Conservation (phyloP, 2,888 invertebrate species). For the Girardia tigrina region DNA sequence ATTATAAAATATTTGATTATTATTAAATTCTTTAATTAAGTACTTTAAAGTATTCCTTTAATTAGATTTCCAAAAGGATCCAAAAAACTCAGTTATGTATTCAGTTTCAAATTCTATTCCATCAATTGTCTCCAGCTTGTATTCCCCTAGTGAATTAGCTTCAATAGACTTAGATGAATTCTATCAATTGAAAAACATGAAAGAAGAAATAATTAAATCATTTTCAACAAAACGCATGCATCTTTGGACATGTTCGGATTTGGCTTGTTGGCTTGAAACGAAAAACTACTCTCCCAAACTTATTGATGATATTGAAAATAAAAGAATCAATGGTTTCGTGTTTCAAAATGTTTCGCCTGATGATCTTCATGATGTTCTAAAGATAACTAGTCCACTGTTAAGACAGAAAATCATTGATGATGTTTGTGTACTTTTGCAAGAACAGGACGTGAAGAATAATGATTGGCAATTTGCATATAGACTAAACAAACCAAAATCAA, state of each 20-base stretch:
- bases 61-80: background rate
- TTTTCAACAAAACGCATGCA: background rate
- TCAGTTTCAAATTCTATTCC: slow-evolving; percentile 3
- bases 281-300: background rate
- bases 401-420: slow-evolving; percentile 12
- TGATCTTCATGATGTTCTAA: background rate
- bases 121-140: background rate
- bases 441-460: background rate
- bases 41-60: no score
- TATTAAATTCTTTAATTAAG: no score
- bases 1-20: no score
- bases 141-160: background rate
- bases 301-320: background rate
- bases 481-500: background rate
- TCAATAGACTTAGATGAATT: background rate
- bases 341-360: background rate
- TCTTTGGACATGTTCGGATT: background rate
- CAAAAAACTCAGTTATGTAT: background rate
- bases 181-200: background rate
- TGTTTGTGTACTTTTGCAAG: background rate
- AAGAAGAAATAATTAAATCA: background rate
- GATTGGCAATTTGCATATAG: background rate
- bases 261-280: background rate
- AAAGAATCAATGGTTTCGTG: background rate
- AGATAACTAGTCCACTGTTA: background rate